Conservation (phyloP, 2,113 vertebrate genomes). For the Cottus gobio region DNA sequence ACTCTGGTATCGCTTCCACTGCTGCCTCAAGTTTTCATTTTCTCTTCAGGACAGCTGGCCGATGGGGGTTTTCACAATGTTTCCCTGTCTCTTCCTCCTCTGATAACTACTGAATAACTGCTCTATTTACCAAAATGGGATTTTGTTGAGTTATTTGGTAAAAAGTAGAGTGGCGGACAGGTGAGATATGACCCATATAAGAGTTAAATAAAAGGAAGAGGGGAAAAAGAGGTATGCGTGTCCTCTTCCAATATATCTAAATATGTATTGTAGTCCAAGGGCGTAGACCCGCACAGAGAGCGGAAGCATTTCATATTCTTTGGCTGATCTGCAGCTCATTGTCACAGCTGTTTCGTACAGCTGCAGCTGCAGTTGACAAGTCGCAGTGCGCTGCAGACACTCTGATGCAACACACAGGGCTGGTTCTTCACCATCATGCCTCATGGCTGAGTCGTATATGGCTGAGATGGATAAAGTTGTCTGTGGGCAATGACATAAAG, state of each 20-base stretch:
- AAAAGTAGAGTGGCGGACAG: too few relatives aligned
- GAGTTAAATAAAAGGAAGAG: not conserved
- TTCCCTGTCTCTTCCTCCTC: too few relatives aligned
- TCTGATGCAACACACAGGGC: conserved; percentile 10
- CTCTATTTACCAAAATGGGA: too few relatives aligned
- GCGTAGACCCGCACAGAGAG: conserved; percentile 18
- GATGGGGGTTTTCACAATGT: too few relatives aligned
- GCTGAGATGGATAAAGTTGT: not conserved
- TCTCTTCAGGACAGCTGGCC: too few relatives aligned
- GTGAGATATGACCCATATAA: not conserved
- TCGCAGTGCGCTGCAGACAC: not conserved
- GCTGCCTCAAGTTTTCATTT: too few relatives aligned
- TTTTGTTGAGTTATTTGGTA: not conserved
- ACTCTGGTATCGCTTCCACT: too few relatives aligned
- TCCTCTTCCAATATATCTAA: not conserved
- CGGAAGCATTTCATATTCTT: conserved; percentile 36
- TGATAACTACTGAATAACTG: too few relatives aligned
- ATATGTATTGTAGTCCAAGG: conserved; percentile 20
- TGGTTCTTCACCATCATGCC: not conserved
- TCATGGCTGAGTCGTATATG: conserved; percentile 18
- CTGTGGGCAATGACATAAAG: not conserved
- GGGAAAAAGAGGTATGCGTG: not conserved
- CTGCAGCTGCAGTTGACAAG: conserved; percentile 44
- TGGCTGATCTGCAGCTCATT: conserved; percentile 20
- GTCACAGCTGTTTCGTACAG: conserved; percentile 54